Evolutionary conservation across 2,888 invertebrate genomes (phyloP), one percentile per base, ranked within the genome.

Genomic region (Amiota communis): DNA sequence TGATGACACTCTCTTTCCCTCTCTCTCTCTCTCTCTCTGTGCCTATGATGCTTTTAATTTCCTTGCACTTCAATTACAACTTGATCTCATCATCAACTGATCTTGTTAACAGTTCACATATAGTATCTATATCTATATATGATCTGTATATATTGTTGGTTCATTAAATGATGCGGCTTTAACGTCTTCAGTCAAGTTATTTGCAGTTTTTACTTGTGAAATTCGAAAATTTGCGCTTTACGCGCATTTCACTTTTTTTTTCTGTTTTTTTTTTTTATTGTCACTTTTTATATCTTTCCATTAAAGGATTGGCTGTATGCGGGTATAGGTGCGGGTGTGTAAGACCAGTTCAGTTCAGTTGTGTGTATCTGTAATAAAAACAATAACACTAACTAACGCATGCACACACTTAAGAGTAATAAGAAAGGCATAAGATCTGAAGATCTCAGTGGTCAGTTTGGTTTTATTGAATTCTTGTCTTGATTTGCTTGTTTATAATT

Each of bases 111-210:
- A 36, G 36, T 59, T 17, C 59, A 17, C 11, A 15, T 59, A 9
- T n/a, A n/a, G n/a, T 11, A 59, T 59, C 20, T 20, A 36, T 36
- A 36, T 36, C 23, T 23, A 2, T n/a, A n/a, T n/a, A n/a, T 23
- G 1, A 23, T 3, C 3, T 23, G 3, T 36, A 36, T 36, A 36
- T 36, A 36, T 36, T 6, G 36, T 36, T 2, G 36, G 36, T 2
- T 36, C 8, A 36, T 36, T 36, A 36, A 36, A 6, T 36, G 36
- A 36, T 6, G 36, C 23, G 36, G 63, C 63, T 23, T 12, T 46
- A 36, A 63, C 23, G 11, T 63, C 11, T 63, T 36, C 63, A 46
- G 67, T 23, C 67, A 68, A 68, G 67, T 68, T 68, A 12, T 68
- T 68, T 68, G 23, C 67, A 53, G 67, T 23, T 68, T 23, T 68